Evolutionary conservation across 2,888 invertebrate genomes (phyloP), one percentile per base, ranked within the genome.

Genomic region (Tribolium freemani): DNA sequence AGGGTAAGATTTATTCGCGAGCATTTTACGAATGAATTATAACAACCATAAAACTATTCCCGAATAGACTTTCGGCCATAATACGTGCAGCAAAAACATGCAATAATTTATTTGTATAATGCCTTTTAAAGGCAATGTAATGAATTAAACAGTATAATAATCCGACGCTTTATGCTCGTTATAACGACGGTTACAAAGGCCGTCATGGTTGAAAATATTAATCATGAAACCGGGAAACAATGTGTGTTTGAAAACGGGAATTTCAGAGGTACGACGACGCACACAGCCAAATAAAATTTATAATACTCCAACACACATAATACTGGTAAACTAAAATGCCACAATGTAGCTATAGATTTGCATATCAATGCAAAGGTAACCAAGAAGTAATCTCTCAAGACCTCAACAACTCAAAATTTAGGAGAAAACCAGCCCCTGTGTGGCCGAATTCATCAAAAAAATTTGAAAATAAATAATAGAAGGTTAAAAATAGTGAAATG

Each of bases 151-250:
- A 76, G 79, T 78, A 81, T 80, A 80, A 79, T 80, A 81, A 80
- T 80, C 78, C 77, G 75, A 75, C 77, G 76, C 78, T 80, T 80
- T 80, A 78, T 80, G 76, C 75, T 76, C 58, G 75, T 75, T 75
- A 75, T 58, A 76, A 73, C 78, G 77, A 75, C 78, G 78, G 78
- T 77, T 78, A 79, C 78, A 81, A 81, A 80, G 75, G 78, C 79
- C 79, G 79, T 79, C 78, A 78, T 71, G 78, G 78, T 76, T 77
- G 80, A 82, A 81, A 81, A 79, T 81, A 81, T 81, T 82, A 82
- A 82, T 82, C 82, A 81, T 79, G 77, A 77, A 77, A 76, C 60
- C 68, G 73, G 77, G 74, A 78, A 81, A 80, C 79, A 80, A 81
- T 81, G 80, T 79, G 73, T 75, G 73, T 76, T 78, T 73, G 67